These are phyloP conservation scores for Eufriesea mexicana DNA, from an alignment of 1,140 invertebrate species.

Conservation along the genomic window DNA sequence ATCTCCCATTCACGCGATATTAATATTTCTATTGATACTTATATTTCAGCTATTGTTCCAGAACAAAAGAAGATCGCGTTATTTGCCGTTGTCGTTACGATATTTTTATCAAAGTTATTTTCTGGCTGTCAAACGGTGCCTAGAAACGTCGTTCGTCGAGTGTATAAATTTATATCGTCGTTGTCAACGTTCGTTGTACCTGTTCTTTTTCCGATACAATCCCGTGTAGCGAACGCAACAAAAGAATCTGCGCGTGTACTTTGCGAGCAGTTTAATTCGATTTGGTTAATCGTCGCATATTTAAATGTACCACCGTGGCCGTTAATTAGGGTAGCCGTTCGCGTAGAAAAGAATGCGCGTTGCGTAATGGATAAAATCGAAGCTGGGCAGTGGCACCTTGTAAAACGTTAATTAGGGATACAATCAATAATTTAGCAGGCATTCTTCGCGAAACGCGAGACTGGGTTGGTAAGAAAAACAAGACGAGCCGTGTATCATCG, in stretches of 20 bases:
- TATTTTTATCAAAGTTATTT: slow-evolving; percentile 44
- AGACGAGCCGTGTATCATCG: neutral
- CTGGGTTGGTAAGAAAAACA: slow-evolving; percentile 28
- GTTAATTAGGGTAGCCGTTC: slow-evolving; percentile 19
- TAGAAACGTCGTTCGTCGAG: neutral
- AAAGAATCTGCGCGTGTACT: neutral
- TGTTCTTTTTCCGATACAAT: neutral
- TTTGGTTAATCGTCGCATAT: neutral
- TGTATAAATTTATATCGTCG: slow-evolving; percentile 1
- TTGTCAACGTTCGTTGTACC: neutral
- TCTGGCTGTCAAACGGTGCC: slow-evolving; percentile 1
- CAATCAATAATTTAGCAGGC: slow-evolving; percentile 43
- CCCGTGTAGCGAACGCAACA: neutral
- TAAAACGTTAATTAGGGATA: slow-evolving; percentile 17
- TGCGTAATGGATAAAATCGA: neutral
- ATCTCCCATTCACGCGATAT: slow-evolving; percentile 32
- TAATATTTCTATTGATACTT: slow-evolving; percentile 49
- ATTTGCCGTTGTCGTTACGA: slow-evolving; percentile 17
- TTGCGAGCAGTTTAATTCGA: neutral
- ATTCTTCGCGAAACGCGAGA: slow-evolving; percentile 14
- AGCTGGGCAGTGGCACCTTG: neutral
- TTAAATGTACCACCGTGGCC: neutral
- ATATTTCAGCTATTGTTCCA: slow-evolving; percentile 31
- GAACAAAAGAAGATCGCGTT: slow-evolving; percentile 15
- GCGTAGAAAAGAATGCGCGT: neutral